Evolutionary conservation across 2,888 invertebrate genomes (phyloP), one percentile per base, ranked within the genome.

Genomic region (Chloromyia formosa): DNA sequence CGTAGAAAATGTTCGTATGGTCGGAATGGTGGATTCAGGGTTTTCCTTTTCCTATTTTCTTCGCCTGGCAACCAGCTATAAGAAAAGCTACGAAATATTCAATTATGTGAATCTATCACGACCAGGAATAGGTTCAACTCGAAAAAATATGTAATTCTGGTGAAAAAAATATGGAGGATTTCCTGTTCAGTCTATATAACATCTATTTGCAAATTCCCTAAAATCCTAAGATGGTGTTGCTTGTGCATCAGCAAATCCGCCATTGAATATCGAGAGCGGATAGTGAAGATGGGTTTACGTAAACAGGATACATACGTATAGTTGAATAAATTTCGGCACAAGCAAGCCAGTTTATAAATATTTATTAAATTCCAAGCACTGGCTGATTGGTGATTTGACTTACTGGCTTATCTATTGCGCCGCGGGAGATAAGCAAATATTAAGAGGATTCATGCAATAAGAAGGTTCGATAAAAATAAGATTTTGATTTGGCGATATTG

Each of bases 331-430:
- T 7, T 64, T 22, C 53, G 49, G 9, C 20, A 45, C 66, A 20
- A 35, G 22, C 66, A 20, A 49, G 49, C 22, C 35, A 18, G 62
- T 62, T 62, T 62, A 62, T 66, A 66, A 66, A 66, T 66, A 66
- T 66, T 66, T 66, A 66, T 66, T 45, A 49, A 66, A 66, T 66
- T 66, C 49, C n/a, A 49, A 45, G 53, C 66, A 53, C 22, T 66
- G 27, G 22, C 49, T 66, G 66, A 66, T 66, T 66, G 66, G 66
- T 66, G 45, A 45, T 62, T 62, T 62, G 40, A 18, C 18, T 40
- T 35, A 35, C 27, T 35, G 27, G 14, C 40, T 62, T 62, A 12
- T 12, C 14, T 22, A 45, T 35, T 35, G 27, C 27, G 27, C 7
- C 7, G 7, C 27, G 2, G 27, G 27, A 49, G 49, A 23, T 66